Base-by-base conservation (phyloP, 2,888 invertebrate species). In the Strigamia transsilvanica region DNA sequence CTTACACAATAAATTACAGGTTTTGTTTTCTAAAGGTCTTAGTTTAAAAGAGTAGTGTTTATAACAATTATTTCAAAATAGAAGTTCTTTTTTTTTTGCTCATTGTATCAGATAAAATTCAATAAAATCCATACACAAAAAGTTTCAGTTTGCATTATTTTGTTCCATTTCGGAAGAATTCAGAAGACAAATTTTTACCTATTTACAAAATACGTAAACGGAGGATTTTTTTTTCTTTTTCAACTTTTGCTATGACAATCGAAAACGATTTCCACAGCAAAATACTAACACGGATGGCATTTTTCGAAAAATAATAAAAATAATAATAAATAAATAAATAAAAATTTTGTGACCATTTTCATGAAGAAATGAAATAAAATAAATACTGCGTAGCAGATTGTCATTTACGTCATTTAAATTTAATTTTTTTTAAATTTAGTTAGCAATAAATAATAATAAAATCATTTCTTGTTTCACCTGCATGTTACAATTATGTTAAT, bases 61-160 rank as follows among this genome's bases (percentile, higher is more conserved):
- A 27, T 80, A 80, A 80, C 80, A 80, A 80, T 51, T 80, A 80
- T 80, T 6, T 80, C 80, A 80, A 80, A 80, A 80, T 80, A 80
- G 80, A 80, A 21, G 21, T 80, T 80, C 9, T 80, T 2, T 46
- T 46, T 5, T 46, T 41, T 46, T 41, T 46, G 32, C 51, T 46
- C 51, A 18, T 34, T 79, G 13, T 78, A n/a, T 23, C 38, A 23
- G 78, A 34, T 78, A 41, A 79, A 79, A 79, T 79, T 79, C 34
- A 38, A 79, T 79, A 79, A 34, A 38, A 79, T 79, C 27, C 66
- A 66, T 66, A 66, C 66, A 66, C 27, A 66, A 66, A 23, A 66
- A 23, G 66, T 23, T 66, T 66, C 66, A 15, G 66, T 66, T 66
- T 66, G 66, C 66, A 66, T 66, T 66, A 66, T 23, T 66, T 66